Evolutionary conservation across 2,888 invertebrate genomes (phyloP).

Genomic region (Serripes groenlandicus): DNA sequence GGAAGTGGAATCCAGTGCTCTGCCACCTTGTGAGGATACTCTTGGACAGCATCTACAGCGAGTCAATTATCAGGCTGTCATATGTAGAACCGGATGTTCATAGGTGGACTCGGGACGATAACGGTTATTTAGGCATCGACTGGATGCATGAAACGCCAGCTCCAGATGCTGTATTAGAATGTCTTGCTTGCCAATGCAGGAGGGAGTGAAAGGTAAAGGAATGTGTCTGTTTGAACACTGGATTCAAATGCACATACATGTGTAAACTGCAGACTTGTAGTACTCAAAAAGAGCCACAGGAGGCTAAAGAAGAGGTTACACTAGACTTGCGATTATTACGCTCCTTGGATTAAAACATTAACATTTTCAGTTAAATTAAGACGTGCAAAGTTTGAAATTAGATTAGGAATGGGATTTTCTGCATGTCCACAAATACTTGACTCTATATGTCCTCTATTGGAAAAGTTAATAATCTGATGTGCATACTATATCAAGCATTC

Average conservation of each 20-base stretch:
- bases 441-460: too few relatives aligned
- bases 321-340: too few relatives aligned
- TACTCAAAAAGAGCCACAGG: too few relatives aligned
- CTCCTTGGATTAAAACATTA: too few relatives aligned
- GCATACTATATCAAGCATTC: too few relatives aligned
- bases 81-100: conserved; percentile 1
- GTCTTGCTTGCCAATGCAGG: background rate
- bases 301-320: too few relatives aligned
- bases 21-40: background rate
- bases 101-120: background rate
- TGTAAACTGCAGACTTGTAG: background rate
- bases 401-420: too few relatives aligned
- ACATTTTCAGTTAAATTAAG: too few relatives aligned
- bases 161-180: background rate
- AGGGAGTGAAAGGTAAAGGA: background rate
- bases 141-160: background rate
- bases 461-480: too few relatives aligned
- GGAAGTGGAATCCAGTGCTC: background rate
- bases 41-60: too few relatives aligned
- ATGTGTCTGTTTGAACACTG: background rate
- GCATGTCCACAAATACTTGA: too few relatives aligned
- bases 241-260: background rate
- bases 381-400: too few relatives aligned
- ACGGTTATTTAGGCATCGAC: background rate
- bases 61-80: background rate